These are phyloP conservation scores for Heteropelma amictum DNA, from an alignment of 2,888 invertebrate genomes.

Conservation along the genomic window DNA sequence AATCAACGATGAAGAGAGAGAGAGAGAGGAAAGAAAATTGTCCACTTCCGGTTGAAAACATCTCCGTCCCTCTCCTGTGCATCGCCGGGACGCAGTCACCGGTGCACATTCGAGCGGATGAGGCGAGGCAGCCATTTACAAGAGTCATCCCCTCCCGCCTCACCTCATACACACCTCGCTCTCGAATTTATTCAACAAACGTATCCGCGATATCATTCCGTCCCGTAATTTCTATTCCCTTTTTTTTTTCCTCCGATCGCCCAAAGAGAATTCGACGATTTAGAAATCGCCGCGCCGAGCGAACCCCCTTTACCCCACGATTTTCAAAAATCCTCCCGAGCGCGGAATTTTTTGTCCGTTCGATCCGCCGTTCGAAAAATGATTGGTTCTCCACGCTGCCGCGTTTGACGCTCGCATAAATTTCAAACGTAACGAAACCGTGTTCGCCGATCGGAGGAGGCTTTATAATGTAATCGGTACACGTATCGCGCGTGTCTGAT, in stretches of 20 bases:
- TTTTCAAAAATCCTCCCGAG: too few relatives aligned
- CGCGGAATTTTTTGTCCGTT: too few relatives aligned
- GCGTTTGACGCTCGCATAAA: neutral
- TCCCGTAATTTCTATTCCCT: neutral
- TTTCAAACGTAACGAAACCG: neutral
- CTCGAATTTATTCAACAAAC: conserved; percentile 56
- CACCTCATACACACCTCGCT: conserved; percentile 34
- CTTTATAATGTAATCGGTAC: conserved; percentile 74
- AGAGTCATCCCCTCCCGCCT: conserved; percentile 72
- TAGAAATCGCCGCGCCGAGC: neutral
- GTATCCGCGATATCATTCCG: conserved; percentile 39
- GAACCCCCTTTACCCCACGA: neutral
- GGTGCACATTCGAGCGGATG: conserved; percentile 71
- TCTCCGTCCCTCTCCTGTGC: conserved; percentile 42
- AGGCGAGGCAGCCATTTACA: conserved; percentile 76
- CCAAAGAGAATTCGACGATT: neutral
- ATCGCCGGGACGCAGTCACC: conserved; percentile 47
- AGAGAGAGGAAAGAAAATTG: conserved; percentile 69
- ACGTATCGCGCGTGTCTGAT: conserved; percentile 73
- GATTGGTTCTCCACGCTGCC: neutral
- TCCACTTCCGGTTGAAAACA: conserved; percentile 67
- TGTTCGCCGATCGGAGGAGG: neutral
- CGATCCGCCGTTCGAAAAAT: too few relatives aligned
- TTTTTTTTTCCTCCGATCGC: neutral
- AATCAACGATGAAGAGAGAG: too few relatives aligned